Evolutionary conservation across 2,888 invertebrate genomes (phyloP).

Genomic region (Metellina segmentata): DNA sequence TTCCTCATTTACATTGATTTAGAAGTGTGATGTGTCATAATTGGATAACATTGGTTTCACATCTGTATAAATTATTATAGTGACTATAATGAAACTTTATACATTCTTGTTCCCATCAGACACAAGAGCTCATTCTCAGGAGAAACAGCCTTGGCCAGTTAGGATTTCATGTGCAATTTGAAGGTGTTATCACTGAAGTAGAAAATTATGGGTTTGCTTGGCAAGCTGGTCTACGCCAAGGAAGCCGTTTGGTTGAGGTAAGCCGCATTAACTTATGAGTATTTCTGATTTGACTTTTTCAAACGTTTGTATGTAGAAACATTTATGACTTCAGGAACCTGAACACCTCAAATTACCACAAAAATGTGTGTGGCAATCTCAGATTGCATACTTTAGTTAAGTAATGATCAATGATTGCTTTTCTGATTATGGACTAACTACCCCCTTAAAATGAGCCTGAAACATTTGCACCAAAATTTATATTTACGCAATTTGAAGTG

Average conservation of each 20-base stretch:
- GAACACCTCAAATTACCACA: not conserved
- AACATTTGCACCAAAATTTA: too few relatives aligned
- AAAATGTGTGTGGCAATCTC: not conserved
- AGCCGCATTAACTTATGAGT: not conserved
- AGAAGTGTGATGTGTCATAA: too few relatives aligned
- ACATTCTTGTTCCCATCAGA: slow-evolving; percentile 80
- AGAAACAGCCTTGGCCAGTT: slow-evolving; percentile 91
- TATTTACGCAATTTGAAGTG: too few relatives aligned
- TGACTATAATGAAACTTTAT: not conserved
- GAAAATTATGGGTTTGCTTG: slow-evolving; percentile 84
- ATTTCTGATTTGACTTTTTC: not conserved
- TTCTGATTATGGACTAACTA: too few relatives aligned
- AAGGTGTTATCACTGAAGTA: slow-evolving; percentile 96
- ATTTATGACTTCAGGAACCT: too few relatives aligned
- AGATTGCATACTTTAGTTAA: not conserved
- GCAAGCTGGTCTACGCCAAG: slow-evolving; percentile 91
- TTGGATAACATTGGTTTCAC: too few relatives aligned
- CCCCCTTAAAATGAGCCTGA: too few relatives aligned
- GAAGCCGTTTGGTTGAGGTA: slow-evolving; percentile 92
- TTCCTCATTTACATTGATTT: not conserved
- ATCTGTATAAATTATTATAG: not conserved
- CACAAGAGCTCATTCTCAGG: slow-evolving; percentile 89
- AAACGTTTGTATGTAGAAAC: too few relatives aligned
- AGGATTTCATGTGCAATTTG: slow-evolving; percentile 90
- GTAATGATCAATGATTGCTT: too few relatives aligned